Conservation (phyloP, 37 sponge, comb jelly and placozoan species). For the Ephydatia muelleri region DNA sequence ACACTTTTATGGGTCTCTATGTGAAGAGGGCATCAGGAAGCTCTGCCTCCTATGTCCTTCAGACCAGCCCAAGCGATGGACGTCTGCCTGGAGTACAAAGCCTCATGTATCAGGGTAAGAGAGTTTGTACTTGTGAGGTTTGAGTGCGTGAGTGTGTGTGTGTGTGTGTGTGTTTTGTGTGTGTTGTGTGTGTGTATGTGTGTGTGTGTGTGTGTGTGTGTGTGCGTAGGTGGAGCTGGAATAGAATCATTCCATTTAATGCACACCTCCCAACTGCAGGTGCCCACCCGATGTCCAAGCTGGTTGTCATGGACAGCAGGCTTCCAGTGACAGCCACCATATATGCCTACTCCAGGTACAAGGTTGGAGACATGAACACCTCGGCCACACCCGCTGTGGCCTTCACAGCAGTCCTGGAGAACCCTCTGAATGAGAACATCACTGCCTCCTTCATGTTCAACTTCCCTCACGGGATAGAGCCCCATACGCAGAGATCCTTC, state of each 20-base stretch:
- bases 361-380: conserved; percentile 23
- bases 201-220: too few relatives aligned
- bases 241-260: background rate
- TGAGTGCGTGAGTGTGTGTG: background rate
- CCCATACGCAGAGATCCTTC: background rate
- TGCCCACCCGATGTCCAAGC: conserved; percentile 8
- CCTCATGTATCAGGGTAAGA: conserved; percentile 1
- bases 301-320: conserved; percentile 3
- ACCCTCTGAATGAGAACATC: background rate
- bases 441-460: conserved; percentile 26
- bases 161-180: too few relatives aligned
- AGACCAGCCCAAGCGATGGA: conserved; percentile 9
- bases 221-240: background rate
- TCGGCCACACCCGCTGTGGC: conserved; percentile 30
- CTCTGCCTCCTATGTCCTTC: conserved; percentile 4
- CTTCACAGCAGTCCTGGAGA: conserved; percentile 17
- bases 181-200: too few relatives aligned
- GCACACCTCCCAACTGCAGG: background rate
- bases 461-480: conserved; percentile 17
- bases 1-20: conserved; percentile 21
- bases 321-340: conserved; percentile 8
- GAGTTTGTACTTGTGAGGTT: background rate
- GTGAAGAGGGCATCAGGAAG: background rate
- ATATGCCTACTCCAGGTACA: conserved; percentile 25
- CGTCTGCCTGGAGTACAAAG: conserved; percentile 10